Evolutionary conservation across 2,888 invertebrate genomes (phyloP).

Genomic region (Meliscaeva auricollis): DNA sequence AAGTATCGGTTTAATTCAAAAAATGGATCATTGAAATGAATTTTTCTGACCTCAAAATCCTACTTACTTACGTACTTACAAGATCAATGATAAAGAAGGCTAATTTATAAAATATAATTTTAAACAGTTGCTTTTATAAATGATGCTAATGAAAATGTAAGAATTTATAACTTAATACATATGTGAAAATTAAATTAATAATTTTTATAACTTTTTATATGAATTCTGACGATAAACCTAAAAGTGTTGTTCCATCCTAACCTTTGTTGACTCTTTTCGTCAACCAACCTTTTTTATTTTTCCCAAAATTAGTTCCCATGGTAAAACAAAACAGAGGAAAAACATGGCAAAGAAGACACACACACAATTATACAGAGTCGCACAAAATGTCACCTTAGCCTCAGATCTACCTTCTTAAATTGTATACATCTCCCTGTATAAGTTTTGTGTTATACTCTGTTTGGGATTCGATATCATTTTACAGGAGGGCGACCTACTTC

Average conservation of each 20-base stretch:
- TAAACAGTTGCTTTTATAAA: too few relatives aligned
- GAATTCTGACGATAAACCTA: neutral
- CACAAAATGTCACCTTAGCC: constrained; percentile 44
- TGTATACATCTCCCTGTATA: constrained; percentile 2
- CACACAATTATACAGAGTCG: constrained; percentile 4
- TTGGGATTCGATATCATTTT: constrained; percentile 26
- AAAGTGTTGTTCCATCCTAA: constrained; percentile 55
- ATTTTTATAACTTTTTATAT: too few relatives aligned
- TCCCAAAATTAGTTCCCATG: constrained; percentile 64
- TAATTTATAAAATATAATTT: too few relatives aligned
- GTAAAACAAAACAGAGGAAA: constrained; percentile 12
- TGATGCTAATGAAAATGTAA: too few relatives aligned
- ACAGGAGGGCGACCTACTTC: constrained; percentile 24
- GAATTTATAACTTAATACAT: too few relatives aligned
- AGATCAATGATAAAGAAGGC: too few relatives aligned
- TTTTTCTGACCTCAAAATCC: too few relatives aligned
- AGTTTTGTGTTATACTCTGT: constrained; percentile 27
- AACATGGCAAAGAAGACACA: constrained; percentile 18
- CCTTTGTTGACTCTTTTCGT: constrained; percentile 55
- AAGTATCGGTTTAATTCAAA: too few relatives aligned
- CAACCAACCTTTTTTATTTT: constrained; percentile 30
- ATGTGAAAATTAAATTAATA: too few relatives aligned
- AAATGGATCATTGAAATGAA: too few relatives aligned
- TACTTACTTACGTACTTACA: too few relatives aligned
- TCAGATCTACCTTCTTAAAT: neutral